A percentile compares a stretch with the other conserved stretches of the same genome.
Evolutionary conservation across 1,140 invertebrate genomes (phyloP).

Genomic region (Bombus difficillimus): DNA sequence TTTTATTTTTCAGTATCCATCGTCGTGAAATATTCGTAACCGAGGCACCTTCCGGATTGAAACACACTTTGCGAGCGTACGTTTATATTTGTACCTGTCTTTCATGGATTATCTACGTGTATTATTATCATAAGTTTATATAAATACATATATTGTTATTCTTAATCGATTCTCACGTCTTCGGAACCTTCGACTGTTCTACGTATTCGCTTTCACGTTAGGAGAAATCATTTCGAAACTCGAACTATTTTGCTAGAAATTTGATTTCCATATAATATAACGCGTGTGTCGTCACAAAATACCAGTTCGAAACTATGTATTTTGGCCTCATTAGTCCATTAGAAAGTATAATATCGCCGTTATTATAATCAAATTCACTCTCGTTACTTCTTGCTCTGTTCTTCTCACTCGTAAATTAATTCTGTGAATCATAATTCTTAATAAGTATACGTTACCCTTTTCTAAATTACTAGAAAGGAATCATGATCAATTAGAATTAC

Average conservation of each 20-base stretch:
- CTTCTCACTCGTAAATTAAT: neutral
- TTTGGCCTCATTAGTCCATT: neutral
- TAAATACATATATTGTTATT: slow-evolving; percentile 62
- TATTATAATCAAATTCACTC: neutral
- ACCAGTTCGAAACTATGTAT: neutral
- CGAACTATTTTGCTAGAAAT: neutral
- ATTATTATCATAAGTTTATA: slow-evolving; percentile 56
- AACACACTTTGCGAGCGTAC: slow-evolving; percentile 3
- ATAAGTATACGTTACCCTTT: neutral
- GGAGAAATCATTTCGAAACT: neutral
- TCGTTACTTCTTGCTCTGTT: neutral
- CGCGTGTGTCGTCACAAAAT: no score
- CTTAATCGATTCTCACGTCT: slow-evolving; percentile 23
- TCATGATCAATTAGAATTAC: neutral
- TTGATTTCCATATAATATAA: neutral
- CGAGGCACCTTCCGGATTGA: slow-evolving; percentile 29
- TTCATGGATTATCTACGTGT: slow-evolving; percentile 41
- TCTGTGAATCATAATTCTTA: neutral
- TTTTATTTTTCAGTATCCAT: slow-evolving; percentile 75
- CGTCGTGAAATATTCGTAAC: slow-evolving; percentile 71
- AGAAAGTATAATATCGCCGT: neutral
- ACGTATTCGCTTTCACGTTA: neutral
- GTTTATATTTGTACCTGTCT: slow-evolving; percentile 55
- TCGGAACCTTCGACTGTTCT: neutral
- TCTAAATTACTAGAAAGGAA: neutral